Evolutionary conservation across 1,140 invertebrate genomes (phyloP), one percentile per base, ranked within the genome.

Genomic region (Drosophila bocki): DNA sequence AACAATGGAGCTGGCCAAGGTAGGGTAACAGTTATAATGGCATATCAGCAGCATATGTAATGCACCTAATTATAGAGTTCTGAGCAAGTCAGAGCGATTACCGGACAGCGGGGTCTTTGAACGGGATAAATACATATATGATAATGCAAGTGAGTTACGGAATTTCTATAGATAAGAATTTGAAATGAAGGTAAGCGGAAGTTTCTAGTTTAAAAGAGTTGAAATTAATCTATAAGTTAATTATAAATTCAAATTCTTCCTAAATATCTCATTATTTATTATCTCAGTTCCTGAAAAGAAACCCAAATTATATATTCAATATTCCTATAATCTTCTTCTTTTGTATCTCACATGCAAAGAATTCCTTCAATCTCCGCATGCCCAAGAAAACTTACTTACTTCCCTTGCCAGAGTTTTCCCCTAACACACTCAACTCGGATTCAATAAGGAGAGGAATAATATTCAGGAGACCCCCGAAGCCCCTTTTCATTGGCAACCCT

Each of bases 61-160:
- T 41, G 35, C 48, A 41, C 37, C 67, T 76, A 77, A 78, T 78
- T 78, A 57, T 77, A 77, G 74, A 69, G 56, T 29, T 54, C 58
- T 68, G 39, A 77, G 60, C 57, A 59, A 77, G 35, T 54, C 48
- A 11, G 11, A 39, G 32, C 45, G 45, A 41, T 39, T 53, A 51
- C 39, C 32, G 33, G 7, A 17, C 33, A n/a, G 12, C 33, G 51
- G 19, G 59, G 70, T 57, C 51, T 64, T 51, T 57, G 59, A 75
- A 65, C 71, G 60, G 12, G 11, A 42, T 44, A 19, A 29, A 29
- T 33, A 33, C 3, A 12, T 47, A 17, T 7, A 6, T 35, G 29
- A 42, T 67, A 67, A n/a, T 32, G 37, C 33, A 17, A 56, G 6
- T 32, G 42, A 19, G 29, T 62, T 63, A 56, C 44, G 48, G 37